Percentiles rank a stretch among this genome's conserved stretches.
These are phyloP conservation scores for Kradibia gibbosae DNA, from an alignment of 1,140 invertebrate species.

Conservation along the genomic window DNA sequence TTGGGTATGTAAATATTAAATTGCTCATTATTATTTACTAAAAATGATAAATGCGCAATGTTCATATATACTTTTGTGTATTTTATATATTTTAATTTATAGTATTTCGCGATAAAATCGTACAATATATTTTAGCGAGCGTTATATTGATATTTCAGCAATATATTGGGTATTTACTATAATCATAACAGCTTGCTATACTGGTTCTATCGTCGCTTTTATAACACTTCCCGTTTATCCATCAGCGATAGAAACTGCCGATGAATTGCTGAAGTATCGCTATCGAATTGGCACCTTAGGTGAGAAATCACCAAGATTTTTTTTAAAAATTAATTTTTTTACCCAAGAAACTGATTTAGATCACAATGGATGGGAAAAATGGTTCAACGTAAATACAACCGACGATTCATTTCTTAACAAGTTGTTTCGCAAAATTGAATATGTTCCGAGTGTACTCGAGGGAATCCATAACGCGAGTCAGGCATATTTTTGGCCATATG, in stretches of 20 bases:
- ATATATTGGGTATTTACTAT: constrained; percentile 87
- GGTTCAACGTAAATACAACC: constrained; percentile 78
- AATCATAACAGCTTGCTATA: constrained; percentile 85
- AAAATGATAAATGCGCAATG: neutral
- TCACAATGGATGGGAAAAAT: constrained; percentile 80
- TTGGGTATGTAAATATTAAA: constrained; percentile 74
- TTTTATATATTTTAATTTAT: too few species aligned
- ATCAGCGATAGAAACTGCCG: constrained; percentile 77
- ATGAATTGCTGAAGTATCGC: constrained; percentile 75
- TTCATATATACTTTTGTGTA: neutral
- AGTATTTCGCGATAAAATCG: neutral
- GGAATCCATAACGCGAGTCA: constrained; percentile 81
- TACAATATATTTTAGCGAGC: neutral
- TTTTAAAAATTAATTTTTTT: neutral
- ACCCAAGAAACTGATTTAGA: constrained; percentile 66
- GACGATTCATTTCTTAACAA: constrained; percentile 71
- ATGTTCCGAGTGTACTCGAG: constrained; percentile 76
- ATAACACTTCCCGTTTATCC: constrained; percentile 83
- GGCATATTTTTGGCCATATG: constrained; percentile 81
- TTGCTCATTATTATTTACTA: neutral
- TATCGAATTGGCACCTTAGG: constrained; percentile 78
- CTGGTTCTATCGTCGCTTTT: constrained; percentile 85
- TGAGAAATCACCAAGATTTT: constrained; percentile 55
- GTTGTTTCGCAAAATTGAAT: constrained; percentile 78
- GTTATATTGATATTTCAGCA: constrained; percentile 64